Base-by-base conservation (phyloP, 2,888 invertebrate species). In the Tridacna gigas region DNA sequence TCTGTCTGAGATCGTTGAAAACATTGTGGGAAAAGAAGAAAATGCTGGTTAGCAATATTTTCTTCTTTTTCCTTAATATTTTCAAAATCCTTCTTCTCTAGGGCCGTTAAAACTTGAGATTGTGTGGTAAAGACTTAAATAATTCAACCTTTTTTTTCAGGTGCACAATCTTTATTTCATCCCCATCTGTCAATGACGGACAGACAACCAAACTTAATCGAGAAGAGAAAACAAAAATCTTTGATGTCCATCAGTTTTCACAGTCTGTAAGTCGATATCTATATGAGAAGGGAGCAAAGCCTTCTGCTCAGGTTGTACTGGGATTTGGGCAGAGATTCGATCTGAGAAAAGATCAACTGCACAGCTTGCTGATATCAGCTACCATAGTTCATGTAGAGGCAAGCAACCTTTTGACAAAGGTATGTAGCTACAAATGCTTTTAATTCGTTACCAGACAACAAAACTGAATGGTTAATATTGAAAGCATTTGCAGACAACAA, bases 251-350 rank as follows among this genome's bases (percentile, higher is more conserved):
- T 13, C 84, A 89, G 69, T 92, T 92, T 78, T 63, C 82, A 37
- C 88, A 85, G 7, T 84, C 84, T 2, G 37, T 91, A 47, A 76
- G 85, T 12, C 80, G 65, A 48, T 91, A 88, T 61, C 28, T 88
- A 4, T 66, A 79, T 20, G 83, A 79, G 0, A 37, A 74, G 45
- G 87, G 88, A 0, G 79, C 88, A 4, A 85, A 84, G 56, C 92
- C 92, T 0, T 80, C 82, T 12, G 81, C 89, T 5, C 85, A 91
- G 56, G 86, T 91, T n/a, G 48, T 89, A 18, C 74, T 92, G 20
- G 86, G 89, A 15, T 89, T 92, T 76, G 92, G 92, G n/a, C 92
- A 92, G 65, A 84, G 87, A 77, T 90, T 90, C 82, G 80, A 79
- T 15, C 45, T 77, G 22, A 80, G 84, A 11, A 82, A 66, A 3